Conservation (phyloP, 2,888 invertebrate genomes). For the Pseudolycoriella hygida region DNA sequence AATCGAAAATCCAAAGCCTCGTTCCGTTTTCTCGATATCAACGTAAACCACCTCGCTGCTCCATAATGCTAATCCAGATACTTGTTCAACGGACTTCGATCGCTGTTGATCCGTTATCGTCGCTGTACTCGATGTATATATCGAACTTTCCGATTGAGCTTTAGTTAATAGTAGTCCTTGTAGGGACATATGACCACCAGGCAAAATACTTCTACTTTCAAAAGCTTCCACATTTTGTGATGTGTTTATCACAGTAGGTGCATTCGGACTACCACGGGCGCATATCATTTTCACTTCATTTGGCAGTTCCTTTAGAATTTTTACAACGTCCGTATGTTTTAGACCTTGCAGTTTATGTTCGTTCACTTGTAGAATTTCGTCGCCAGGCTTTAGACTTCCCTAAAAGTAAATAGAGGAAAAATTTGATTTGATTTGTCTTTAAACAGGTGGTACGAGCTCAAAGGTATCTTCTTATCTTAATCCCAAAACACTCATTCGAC, state of each 20-base stretch:
- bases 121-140: conserved; percentile 71
- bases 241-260: conserved; percentile 53
- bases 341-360: conserved; percentile 79
- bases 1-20: conserved; percentile 95
- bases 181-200: conserved; percentile 72
- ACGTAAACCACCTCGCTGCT: conserved; percentile 84
- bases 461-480: too few species aligned
- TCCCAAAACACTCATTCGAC: too few species aligned
- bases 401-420: conserved; percentile 33
- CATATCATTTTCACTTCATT: conserved; percentile 82
- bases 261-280: conserved; percentile 46
- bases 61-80: conserved; percentile 94
- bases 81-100: conserved; percentile 87
- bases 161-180: conserved; percentile 70
- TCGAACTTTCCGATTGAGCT: conserved; percentile 88
- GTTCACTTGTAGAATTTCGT: conserved; percentile 93
- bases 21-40: conserved; percentile 80
- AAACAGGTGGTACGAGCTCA: too few species aligned
- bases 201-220: conserved; percentile 64
- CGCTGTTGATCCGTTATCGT: conserved; percentile 57
- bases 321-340: conserved; percentile 92
- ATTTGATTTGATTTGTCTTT: too few species aligned
- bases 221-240: conserved; percentile 64
- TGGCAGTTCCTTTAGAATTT: conserved; percentile 84
- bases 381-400: conserved; percentile 79